Evolutionary conservation across 2,113 vertebrate genomes (phyloP).

Genomic region (Garra rufa): DNA sequence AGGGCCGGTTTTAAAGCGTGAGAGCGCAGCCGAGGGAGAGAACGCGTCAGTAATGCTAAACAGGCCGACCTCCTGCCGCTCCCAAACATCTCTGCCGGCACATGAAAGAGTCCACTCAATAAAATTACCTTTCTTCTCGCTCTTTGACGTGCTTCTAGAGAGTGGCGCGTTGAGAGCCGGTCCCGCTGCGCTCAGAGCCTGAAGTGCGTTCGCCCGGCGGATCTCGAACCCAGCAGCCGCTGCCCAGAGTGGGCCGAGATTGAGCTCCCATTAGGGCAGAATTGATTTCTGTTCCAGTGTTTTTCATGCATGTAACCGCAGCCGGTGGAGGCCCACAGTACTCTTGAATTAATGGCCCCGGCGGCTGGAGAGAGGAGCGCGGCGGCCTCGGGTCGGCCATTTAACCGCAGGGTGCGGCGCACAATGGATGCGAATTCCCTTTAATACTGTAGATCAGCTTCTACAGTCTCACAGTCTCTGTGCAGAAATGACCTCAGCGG

Average conservation of each 20-base stretch:
- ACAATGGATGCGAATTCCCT: constrained; percentile 40
- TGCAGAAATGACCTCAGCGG: constrained; percentile 36
- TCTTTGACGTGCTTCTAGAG: neutral
- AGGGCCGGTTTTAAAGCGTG: neutral
- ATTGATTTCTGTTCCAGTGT: constrained; percentile 51
- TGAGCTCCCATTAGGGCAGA: constrained; percentile 40
- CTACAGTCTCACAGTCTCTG: neutral
- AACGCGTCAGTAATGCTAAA: constrained; percentile 5
- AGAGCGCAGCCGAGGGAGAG: neutral
- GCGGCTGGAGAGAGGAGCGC: neutral
- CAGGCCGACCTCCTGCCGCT: neutral
- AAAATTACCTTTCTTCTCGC: constrained; percentile 15
- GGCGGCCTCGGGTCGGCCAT: constrained; percentile 14
- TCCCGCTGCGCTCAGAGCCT: constrained; percentile 3
- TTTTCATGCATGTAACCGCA: constrained; percentile 34
- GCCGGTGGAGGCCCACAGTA: neutral
- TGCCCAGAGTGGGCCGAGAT: constrained; percentile 31
- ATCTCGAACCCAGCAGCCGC: neutral
- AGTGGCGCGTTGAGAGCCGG: neutral
- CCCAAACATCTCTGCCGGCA: constrained; percentile 11
- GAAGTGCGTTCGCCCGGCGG: neutral
- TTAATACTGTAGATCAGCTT: constrained; percentile 38
- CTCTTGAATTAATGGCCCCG: constrained; percentile 32
- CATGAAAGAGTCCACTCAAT: constrained; percentile 27
- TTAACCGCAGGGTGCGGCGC: constrained; percentile 37